Evolutionary conservation across 2,888 invertebrate species (phyloP).

Genomic region (Folsomia manolachei): DNA sequence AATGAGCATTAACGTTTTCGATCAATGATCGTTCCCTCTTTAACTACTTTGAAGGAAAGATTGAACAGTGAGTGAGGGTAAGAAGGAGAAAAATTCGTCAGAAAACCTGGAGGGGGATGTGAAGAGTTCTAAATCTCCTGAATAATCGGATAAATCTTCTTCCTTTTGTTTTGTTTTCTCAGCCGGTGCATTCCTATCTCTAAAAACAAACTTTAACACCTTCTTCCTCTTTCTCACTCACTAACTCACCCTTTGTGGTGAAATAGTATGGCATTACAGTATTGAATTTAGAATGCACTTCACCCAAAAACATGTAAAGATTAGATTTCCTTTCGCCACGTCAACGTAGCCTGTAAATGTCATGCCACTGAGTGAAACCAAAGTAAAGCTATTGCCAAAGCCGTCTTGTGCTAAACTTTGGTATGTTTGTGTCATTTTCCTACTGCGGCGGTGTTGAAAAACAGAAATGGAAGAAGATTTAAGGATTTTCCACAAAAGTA

Average conservation of each 20-base stretch:
- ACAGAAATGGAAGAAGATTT: constrained; percentile 15
- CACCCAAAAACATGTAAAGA: not conserved
- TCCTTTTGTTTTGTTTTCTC: constrained; percentile 17
- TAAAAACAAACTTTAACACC: not conserved
- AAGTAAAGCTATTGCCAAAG: not conserved
- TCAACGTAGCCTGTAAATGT: not conserved
- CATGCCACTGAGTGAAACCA: not conserved
- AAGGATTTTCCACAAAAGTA: constrained; percentile 8
- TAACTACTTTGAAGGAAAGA: not conserved
- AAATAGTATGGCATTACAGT: not conserved
- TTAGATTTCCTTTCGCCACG: not conserved
- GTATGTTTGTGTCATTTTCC: not conserved
- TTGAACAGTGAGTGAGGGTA: not conserved
- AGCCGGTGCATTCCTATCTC: constrained; percentile 12
- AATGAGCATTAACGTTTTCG: constrained; percentile 1
- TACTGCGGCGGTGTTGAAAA: not conserved
- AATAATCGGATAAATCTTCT: constrained; percentile 19
- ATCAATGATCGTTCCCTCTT: not conserved
- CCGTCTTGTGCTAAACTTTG: too few relatives aligned
- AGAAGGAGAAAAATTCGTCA: not conserved
- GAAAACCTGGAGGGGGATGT: not conserved
- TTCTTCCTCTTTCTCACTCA: not conserved
- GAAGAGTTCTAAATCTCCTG: not conserved
- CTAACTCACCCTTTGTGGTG: not conserved
- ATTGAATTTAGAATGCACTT: not conserved